These are phyloP conservation scores for Oceanites oceanicus DNA, from an alignment of 2,113 vertebrate species.

Conservation along the genomic window DNA sequence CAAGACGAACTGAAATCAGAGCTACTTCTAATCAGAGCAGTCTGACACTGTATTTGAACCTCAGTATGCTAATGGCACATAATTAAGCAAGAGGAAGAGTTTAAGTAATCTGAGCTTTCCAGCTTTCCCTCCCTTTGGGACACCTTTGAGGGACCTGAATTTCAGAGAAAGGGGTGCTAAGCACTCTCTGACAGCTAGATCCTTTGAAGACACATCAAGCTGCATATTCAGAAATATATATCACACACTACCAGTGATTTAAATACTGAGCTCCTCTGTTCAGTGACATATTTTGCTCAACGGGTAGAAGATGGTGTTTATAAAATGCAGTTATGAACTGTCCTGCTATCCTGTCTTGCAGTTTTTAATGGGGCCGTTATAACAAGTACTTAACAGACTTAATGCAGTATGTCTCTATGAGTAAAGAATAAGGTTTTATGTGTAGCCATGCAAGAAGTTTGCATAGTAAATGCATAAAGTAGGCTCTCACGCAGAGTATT, in stretches of 20 bases:
- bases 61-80: not conserved
- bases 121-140: not conserved
- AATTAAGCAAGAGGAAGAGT: not conserved
- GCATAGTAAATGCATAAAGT: not conserved
- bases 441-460: not conserved
- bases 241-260: not conserved
- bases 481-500: not conserved
- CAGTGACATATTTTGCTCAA: not conserved
- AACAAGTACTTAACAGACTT: not conserved
- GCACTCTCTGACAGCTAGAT: not conserved
- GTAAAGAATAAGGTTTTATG: not conserved
- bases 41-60: not conserved
- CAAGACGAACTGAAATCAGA: not conserved
- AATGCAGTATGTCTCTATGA: not conserved
- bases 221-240: not conserved
- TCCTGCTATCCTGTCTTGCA: not conserved
- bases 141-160: not conserved
- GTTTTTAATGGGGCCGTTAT: not conserved
- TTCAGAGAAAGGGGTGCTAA: not conserved
- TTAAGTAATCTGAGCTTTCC: not conserved
- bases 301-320: not conserved
- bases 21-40: not conserved
- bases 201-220: conserved; percentile 13
- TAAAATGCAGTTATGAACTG: not conserved
- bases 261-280: not conserved